phyloP scores from a whole-genome alignment of 2,888 invertebrate species.

The Drosophila atripex region DNA sequence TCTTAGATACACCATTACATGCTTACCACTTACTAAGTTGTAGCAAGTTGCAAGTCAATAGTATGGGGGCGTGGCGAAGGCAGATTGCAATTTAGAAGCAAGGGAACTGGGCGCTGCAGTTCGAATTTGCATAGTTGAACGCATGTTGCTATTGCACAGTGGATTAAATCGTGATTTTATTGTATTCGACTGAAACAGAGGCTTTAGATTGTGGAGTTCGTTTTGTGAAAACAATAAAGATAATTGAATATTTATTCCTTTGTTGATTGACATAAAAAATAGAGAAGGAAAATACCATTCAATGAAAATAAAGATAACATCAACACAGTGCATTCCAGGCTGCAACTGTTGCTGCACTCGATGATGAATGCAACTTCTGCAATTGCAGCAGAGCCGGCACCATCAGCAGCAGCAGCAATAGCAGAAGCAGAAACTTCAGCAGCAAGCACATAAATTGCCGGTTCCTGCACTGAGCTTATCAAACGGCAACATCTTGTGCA shows the following conservation, averaged over 20 bases:
- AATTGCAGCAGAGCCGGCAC: slow-evolving; percentile 35
- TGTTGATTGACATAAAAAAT: background rate
- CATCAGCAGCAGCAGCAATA: slow-evolving; percentile 30
- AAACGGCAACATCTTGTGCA: slow-evolving; percentile 79
- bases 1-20: slow-evolving; percentile 21
- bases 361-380: slow-evolving; percentile 70
- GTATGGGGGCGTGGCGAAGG: slow-evolving; percentile 18
- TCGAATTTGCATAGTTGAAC: slow-evolving; percentile 76
- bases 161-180: background rate
- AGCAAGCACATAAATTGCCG: slow-evolving; percentile 69
- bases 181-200: background rate
- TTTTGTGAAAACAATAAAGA: too few relatives aligned
- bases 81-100: slow-evolving; percentile 18
- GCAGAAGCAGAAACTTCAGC: slow-evolving; percentile 27
- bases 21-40: slow-evolving; percentile 68
- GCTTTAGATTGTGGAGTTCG: background rate
- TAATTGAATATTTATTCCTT: background rate
- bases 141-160: slow-evolving; percentile 57
- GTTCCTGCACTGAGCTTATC: slow-evolving; percentile 71
- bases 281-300: background rate
- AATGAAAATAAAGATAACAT: slow-evolving; percentile 3
- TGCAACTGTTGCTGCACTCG: slow-evolving; percentile 60
- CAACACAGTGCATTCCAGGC: slow-evolving; percentile 61
- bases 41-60: slow-evolving; percentile 79
- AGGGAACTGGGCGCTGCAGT: slow-evolving; percentile 52